A percentile compares a stretch with the other conserved stretches of the same genome.
phyloP scores from a whole-genome alignment of 2,888 invertebrate species.

The Lasius platythorax region DNA sequence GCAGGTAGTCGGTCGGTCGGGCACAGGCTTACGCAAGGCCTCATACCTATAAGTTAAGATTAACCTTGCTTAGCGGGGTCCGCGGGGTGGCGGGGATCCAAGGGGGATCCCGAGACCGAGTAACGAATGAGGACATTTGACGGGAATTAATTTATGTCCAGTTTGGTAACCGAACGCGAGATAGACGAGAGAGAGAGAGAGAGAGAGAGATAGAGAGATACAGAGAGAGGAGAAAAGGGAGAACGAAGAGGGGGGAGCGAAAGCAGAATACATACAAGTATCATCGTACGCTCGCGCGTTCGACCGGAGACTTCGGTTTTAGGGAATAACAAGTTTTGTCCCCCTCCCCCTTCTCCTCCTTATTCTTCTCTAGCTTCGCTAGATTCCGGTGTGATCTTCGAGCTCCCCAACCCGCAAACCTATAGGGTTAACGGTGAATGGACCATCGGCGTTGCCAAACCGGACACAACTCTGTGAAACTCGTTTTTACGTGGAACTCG shows the following conservation, averaged over 20 bases:
- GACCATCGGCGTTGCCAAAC: slow-evolving; percentile 71
- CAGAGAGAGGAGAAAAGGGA: slow-evolving; percentile 53
- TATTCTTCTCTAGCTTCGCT: slow-evolving; percentile 36
- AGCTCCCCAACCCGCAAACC: slow-evolving; percentile 71
- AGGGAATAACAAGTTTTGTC: slow-evolving; percentile 78
- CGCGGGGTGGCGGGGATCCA: slow-evolving; percentile 44
- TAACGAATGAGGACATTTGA: slow-evolving; percentile 85
- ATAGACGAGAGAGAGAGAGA: slow-evolving; percentile 66
- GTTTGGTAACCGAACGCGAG: slow-evolving; percentile 83
- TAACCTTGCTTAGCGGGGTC: slow-evolving; percentile 83
- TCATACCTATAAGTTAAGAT: slow-evolving; percentile 83
- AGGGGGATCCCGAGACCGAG: slow-evolving; percentile 68
- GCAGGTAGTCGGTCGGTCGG: slow-evolving; percentile 51
- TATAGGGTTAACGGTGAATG: slow-evolving; percentile 74
- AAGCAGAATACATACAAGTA: slow-evolving; percentile 63
- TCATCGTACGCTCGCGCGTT: slow-evolving; percentile 63
- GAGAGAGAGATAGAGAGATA: slow-evolving; percentile 35
- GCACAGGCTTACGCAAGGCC: slow-evolving; percentile 80
- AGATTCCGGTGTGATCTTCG: slow-evolving; percentile 68
- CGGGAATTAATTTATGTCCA: slow-evolving; percentile 85
- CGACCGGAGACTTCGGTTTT: slow-evolving; percentile 73
- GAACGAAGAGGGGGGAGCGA: background rate
- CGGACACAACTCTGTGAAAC: slow-evolving; percentile 58
- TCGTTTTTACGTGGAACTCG: slow-evolving; percentile 52
- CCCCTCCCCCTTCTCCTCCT: slow-evolving; percentile 28